Percentiles rank a stretch among this genome's conserved stretches.
Evolutionary conservation across 2,797 vertebrate species (phyloP).

Genomic region (Myiothlypis chrysogaster): DNA sequence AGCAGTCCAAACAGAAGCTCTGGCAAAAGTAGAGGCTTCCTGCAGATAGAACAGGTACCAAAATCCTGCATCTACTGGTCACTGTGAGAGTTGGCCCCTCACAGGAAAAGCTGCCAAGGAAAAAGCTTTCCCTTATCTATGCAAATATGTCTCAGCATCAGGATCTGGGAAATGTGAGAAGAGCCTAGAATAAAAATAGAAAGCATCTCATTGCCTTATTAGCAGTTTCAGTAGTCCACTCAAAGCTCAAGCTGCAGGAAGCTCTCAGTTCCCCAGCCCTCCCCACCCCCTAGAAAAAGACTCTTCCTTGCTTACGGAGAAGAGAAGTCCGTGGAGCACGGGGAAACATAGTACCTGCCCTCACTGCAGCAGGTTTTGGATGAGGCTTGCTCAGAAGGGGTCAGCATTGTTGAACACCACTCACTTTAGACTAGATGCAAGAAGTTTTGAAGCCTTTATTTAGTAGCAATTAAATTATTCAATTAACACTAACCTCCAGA

Average conservation of each 20-base stretch:
- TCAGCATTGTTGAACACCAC: background rate
- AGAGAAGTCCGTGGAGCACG: too few species aligned
- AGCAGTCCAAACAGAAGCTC: background rate
- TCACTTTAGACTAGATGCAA: background rate
- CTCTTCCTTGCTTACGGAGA: background rate
- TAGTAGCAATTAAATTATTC: constrained; percentile 86
- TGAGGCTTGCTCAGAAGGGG: background rate
- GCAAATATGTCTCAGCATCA: background rate
- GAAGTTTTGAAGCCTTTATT: constrained; percentile 86
- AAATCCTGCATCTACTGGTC: background rate
- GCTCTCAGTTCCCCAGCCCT: background rate
- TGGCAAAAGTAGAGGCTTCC: background rate
- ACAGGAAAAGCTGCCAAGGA: background rate
- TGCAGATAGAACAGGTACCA: background rate
- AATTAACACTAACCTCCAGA: constrained; percentile 75
- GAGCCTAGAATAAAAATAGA: background rate
- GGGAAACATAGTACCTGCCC: fast-evolving
- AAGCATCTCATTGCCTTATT: background rate
- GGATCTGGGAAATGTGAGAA: background rate
- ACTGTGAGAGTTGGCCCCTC: background rate
- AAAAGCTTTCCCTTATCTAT: background rate
- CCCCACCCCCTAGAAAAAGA: fast-evolving
- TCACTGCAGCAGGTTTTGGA: background rate
- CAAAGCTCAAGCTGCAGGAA: background rate
- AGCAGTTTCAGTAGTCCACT: background rate